A percentile compares a stretch with the other conserved stretches of the same genome.
These are phyloP conservation scores for Ptychobarbus kaznakovi DNA, from an alignment of 2,797 vertebrate genomes.

Conservation along the genomic window DNA sequence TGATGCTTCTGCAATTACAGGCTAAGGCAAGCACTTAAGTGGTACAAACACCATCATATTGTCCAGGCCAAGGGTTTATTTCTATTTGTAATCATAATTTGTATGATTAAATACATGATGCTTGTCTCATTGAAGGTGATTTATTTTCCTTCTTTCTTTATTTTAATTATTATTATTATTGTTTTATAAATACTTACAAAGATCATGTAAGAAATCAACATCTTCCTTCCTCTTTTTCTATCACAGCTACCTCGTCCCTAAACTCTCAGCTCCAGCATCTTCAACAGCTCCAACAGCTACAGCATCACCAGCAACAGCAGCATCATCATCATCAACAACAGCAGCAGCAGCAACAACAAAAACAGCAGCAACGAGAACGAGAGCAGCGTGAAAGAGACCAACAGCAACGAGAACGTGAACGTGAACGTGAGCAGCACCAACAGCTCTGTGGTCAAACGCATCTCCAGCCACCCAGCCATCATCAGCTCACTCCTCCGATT, in stretches of 20 bases:
- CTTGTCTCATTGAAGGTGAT: not conserved
- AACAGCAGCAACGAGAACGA: slow-evolving; percentile 68
- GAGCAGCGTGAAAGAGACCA: slow-evolving; percentile 71
- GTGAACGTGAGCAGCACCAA: slow-evolving; percentile 79
- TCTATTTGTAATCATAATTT: not conserved
- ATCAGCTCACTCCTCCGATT: slow-evolving; percentile 79
- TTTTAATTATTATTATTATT: not conserved
- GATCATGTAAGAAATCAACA: not conserved
- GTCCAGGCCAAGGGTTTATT: not conserved
- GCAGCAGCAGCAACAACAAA: slow-evolving; percentile 71
- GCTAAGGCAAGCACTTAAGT: slow-evolving; percentile 4
- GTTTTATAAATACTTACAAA: not conserved
- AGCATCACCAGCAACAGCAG: slow-evolving; percentile 88
- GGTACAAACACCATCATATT: slow-evolving; percentile 13
- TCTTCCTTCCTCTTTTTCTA: slow-evolving; percentile 53
- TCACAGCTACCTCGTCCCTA: slow-evolving; percentile 98
- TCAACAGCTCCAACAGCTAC: slow-evolving; percentile 95
- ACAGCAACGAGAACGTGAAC: slow-evolving; percentile 76
- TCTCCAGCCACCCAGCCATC: slow-evolving; percentile 78
- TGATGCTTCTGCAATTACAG: slow-evolving; percentile 24
- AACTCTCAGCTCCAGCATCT: slow-evolving; percentile 98
- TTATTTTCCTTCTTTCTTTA: not conserved
- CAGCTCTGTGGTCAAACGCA: slow-evolving; percentile 68
- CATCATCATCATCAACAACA: slow-evolving; percentile 78
- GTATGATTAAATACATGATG: not conserved